These are phyloP conservation scores for Phalacrocorax aristotelis DNA, from an alignment of 2,113 vertebrate genomes.

Conservation along the genomic window DNA sequence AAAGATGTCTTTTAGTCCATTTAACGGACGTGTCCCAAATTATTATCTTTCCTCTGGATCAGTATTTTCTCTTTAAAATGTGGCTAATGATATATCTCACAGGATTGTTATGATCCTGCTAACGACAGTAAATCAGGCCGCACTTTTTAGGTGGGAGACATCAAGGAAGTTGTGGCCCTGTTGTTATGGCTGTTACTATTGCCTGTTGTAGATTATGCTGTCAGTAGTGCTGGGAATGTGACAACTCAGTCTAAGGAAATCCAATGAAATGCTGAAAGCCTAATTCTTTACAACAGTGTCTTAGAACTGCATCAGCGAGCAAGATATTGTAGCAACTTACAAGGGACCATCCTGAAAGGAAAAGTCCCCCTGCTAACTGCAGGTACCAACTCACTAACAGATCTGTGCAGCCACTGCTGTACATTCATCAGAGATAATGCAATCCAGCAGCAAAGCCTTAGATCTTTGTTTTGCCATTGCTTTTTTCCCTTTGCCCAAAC, in stretches of 20 bases:
- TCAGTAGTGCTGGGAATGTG: background rate
- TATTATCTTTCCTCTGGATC: background rate
- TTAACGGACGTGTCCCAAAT: background rate
- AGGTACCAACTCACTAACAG: background rate
- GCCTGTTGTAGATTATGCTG: background rate
- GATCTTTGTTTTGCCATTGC: background rate
- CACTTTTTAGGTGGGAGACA: background rate
- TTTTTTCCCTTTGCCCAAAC: background rate
- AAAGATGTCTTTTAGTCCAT: background rate
- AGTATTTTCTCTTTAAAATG: background rate
- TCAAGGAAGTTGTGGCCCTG: background rate
- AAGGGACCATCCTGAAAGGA: background rate
- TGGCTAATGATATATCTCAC: background rate
- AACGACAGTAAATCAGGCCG: background rate
- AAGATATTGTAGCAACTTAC: background rate
- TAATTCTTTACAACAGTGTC: background rate
- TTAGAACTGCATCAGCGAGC: background rate
- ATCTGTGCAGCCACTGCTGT: background rate
- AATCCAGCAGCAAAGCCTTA: background rate
- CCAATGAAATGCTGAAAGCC: background rate
- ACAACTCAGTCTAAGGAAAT: background rate
- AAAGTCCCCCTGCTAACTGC: background rate
- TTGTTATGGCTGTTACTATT: background rate
- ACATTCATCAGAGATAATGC: background rate
- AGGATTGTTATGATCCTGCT: background rate